A percentile compares a stretch with the other conserved stretches of the same genome.
These are phyloP conservation scores for Octopus bimaculoides DNA, from an alignment of 1,140 invertebrate species.

Conservation along the genomic window DNA sequence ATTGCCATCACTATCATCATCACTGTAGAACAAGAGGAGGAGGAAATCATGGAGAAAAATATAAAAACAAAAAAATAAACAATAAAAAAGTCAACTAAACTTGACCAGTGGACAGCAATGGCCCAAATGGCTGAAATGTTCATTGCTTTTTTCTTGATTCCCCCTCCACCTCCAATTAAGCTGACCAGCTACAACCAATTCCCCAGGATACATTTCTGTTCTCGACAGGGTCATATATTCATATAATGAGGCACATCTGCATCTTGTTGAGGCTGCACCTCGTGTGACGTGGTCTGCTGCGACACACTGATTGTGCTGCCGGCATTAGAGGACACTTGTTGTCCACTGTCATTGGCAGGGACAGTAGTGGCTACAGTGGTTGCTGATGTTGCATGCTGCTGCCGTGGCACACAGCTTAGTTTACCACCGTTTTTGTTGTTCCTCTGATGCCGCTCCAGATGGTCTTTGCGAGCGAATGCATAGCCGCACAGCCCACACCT, in stretches of 20 bases:
- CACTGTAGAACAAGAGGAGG: no score
- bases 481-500: conserved; percentile 52
- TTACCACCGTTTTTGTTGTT: conserved; percentile 1
- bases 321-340: not conserved
- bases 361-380: not conserved
- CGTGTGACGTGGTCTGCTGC: not conserved
- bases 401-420: not conserved
- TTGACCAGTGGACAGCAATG: no score
- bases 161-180: no score
- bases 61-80: no score
- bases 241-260: not conserved
- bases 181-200: not conserved
- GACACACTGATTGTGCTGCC: not conserved
- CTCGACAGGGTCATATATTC: conserved; percentile 3
- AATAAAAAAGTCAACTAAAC: no score
- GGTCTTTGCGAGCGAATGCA: conserved; percentile 38
- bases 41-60: no score
- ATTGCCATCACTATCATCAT: no score
- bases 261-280: conserved; percentile 2
- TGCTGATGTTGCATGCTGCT: not conserved
- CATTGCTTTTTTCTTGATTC: no score
- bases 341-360: not conserved
- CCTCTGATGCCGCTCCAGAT: not conserved
- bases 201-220: not conserved
- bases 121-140: no score